Base-by-base conservation (phyloP, 2,888 invertebrate species). In the Lithophane socia region DNA sequence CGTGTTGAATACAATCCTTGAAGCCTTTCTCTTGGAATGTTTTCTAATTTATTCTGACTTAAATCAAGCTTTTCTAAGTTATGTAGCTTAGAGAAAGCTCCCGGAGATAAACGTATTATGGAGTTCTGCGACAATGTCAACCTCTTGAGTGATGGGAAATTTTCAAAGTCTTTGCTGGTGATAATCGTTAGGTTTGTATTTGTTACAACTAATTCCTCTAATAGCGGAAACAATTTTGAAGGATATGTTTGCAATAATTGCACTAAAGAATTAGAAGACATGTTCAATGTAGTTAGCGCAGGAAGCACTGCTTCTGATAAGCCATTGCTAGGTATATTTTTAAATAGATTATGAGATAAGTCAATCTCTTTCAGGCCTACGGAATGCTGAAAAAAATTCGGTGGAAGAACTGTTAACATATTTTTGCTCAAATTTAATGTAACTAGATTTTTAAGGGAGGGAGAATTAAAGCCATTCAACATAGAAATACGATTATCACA, bases 141-240 rank as follows among this genome's bases (percentile, higher is more conserved):
- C 90, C 98, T 98, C 91, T 98, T 97, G 56, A 99, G 95, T 0
- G 98, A 97, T 37, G 98, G 98, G 90, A 98, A 99, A 56, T 98
- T 98, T 90, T 98, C 98, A 90, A 99, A 99, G 91, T 99, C 99
- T 91, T 98, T 98, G 86, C 98, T 98, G 0, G 98, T 98, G 68
- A 99, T 97, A 84, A 98, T 98, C 37, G 98, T 98, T 71, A 99
- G 96, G 92, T 99, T 99, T 12, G 99, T 98, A 64, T 97, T 97
- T 81, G 97, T 98, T 86, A 98, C 98, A 92, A 98, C 98, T 74
- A 98, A 97, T 93, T 98, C 98, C 93, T 98, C 98, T n/a, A 98
- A 96, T n/a, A 97, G 96, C 3, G 98, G 98, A 94, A 98, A 98
- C 89, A 97, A 97, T 89, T 98, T 97, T 60, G 97, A 97, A 77